Percentiles rank a stretch among this genome's conserved stretches.
These are phyloP conservation scores for Sitobion miscanthi DNA, from an alignment of 1,140 invertebrate genomes.

Conservation along the genomic window DNA sequence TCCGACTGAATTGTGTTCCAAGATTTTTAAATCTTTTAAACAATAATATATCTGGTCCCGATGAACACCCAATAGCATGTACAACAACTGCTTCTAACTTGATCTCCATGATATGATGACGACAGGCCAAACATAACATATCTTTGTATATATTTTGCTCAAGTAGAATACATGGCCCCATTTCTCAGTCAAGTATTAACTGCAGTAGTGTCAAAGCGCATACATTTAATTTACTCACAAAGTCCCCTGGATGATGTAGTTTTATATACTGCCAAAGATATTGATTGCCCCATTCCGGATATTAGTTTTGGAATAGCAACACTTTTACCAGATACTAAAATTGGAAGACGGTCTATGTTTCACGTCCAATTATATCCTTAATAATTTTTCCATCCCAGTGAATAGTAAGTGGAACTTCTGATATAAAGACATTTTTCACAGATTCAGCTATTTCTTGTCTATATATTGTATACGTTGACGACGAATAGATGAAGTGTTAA, in stretches of 20 bases:
- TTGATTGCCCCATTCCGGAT: too few species aligned
- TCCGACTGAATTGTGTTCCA: too few species aligned
- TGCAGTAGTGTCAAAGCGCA: slow-evolving; percentile 52
- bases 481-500: background rate
- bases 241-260: slow-evolving; percentile 7
- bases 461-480: background rate
- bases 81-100: background rate
- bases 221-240: slow-evolving; percentile 26
- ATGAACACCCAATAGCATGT: background rate
- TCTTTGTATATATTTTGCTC: slow-evolving; percentile 45
- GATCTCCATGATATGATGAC: slow-evolving; percentile 43
- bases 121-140: slow-evolving; percentile 41
- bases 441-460: background rate
- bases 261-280: too few species aligned
- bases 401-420: background rate
- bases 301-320: background rate
- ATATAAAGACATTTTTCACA: background rate
- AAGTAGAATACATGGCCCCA: background rate
- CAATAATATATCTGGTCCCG: background rate
- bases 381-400: slow-evolving; percentile 27
- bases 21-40: background rate
- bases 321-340: slow-evolving; percentile 33
- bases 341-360: slow-evolving; percentile 41
- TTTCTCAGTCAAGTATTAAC: slow-evolving; percentile 12
- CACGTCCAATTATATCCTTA: slow-evolving; percentile 56